phyloP scores from a whole-genome alignment of 2,797 vertebrate genomes.

The Artibeus jamaicensis region DNA sequence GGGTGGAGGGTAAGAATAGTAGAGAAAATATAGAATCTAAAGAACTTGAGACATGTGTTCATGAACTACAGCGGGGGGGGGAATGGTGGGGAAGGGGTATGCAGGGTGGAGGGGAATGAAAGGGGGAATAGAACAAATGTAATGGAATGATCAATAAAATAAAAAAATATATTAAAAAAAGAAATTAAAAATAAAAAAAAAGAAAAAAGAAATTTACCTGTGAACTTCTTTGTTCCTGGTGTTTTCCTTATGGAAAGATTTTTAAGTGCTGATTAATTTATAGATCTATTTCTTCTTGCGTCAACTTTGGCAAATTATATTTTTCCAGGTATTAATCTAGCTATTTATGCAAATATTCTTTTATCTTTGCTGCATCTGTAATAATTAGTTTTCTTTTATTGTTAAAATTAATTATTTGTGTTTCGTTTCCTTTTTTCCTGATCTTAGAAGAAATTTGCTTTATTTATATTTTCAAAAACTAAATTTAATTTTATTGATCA shows the following conservation, averaged over 20 bases:
- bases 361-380: not conserved
- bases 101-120: no score
- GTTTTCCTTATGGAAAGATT: not conserved
- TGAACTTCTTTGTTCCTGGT: not conserved
- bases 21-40: no score
- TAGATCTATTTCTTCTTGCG: not conserved
- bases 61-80: no score
- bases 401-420: not conserved
- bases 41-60: no score
- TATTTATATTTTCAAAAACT: not conserved
- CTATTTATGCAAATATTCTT: conserved; percentile 18
- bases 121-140: no score
- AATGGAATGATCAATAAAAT: no score
- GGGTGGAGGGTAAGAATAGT: no score
- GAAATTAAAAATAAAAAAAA: no score
- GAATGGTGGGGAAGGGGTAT: no score
- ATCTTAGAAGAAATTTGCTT: not conserved
- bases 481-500: not conserved
- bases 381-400: not conserved
- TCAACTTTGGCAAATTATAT: not conserved
- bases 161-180: no score
- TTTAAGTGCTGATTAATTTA: not conserved
- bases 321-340: not conserved
- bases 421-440: not conserved
- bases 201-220: not conserved